Evolutionary conservation across 2,113 vertebrate species (phyloP).

Genomic region (Ia io): DNA sequence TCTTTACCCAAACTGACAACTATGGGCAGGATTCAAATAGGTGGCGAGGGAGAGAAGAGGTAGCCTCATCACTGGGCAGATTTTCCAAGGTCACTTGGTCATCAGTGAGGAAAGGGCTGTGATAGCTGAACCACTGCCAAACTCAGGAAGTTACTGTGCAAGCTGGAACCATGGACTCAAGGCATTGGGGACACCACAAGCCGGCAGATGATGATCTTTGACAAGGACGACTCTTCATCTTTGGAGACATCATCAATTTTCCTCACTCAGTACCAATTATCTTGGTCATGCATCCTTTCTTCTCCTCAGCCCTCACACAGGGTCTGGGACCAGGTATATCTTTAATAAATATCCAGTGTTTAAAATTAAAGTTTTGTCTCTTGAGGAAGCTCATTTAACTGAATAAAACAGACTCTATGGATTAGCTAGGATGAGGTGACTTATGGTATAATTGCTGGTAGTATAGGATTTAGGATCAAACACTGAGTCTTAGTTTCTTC

Average conservation of each 20-base stretch:
- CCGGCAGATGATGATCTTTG: background rate
- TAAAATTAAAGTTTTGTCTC: slow-evolving; percentile 14
- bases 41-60: background rate
- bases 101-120: background rate
- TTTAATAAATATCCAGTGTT: background rate
- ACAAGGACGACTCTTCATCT: background rate
- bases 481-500: background rate
- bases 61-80: background rate
- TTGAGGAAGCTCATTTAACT: background rate
- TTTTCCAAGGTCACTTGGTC: background rate
- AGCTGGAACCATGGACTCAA: background rate
- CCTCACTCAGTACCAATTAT: background rate
- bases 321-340: background rate
- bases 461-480: background rate
- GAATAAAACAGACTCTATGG: background rate
- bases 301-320: background rate
- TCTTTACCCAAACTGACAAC: background rate
- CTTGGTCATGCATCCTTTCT: background rate
- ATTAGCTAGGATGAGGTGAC: background rate
- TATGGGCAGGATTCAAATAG: background rate
- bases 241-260: background rate
- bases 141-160: background rate
- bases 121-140: background rate
- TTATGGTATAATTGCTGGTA: background rate
- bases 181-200: background rate